A percentile compares a stretch with the other conserved stretches of the same genome.
These are phyloP conservation scores for Allochrocebus solatus DNA, from an alignment of 2,797 vertebrate species.

Conservation along the genomic window DNA sequence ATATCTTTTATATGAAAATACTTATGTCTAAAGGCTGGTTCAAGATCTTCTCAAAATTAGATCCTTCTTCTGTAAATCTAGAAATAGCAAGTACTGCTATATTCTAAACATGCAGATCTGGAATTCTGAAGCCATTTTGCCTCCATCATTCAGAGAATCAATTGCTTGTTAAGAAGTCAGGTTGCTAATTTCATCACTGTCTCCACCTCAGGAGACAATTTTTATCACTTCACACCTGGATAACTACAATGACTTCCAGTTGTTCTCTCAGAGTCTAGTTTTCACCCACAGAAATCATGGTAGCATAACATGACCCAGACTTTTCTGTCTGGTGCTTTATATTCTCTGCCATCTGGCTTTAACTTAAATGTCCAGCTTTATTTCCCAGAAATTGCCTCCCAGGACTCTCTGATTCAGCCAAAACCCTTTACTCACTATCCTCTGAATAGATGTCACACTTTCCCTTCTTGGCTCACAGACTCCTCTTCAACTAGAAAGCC, in stretches of 20 bases:
- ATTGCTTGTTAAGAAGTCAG: background rate
- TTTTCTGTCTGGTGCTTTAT: background rate
- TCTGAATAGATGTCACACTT: background rate
- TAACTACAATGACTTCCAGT: background rate
- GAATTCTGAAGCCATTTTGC: conserved; percentile 9
- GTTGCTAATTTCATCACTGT: conserved; percentile 8
- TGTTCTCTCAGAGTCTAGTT: conserved; percentile 12
- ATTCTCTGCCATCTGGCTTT: background rate
- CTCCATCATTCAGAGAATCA: background rate
- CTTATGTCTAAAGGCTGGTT: background rate
- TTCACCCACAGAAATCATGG: background rate
- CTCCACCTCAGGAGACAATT: background rate
- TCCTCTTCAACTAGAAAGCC: background rate
- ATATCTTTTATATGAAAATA: conserved; percentile 37
- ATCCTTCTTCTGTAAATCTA: background rate
- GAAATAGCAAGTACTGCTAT: conserved; percentile 9
- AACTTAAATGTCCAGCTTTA: conserved; percentile 19
- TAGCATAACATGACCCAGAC: background rate
- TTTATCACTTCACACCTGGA: background rate
- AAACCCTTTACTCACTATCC: background rate
- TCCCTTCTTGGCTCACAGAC: background rate
- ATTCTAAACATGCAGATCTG: background rate
- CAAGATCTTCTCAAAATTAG: conserved; percentile 13
- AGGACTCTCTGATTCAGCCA: background rate
- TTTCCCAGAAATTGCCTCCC: background rate